phyloP scores from a whole-genome alignment of 1,140 invertebrate species.

The Chrysoperla carnea region DNA sequence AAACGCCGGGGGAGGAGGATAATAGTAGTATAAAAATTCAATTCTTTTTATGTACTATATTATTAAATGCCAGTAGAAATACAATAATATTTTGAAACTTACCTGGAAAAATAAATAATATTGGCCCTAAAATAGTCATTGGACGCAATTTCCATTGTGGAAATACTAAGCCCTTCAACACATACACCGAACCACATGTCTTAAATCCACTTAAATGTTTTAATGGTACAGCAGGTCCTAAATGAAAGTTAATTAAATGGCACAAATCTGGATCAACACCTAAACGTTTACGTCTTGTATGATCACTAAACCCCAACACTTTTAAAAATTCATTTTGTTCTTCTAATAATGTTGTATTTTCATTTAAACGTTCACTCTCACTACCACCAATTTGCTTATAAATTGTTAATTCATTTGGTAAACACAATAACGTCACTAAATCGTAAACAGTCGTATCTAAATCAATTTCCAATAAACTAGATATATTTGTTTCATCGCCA shows the following conservation, averaged over 20 bases:
- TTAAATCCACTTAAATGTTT: constrained; percentile 26
- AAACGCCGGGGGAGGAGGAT: too few species aligned
- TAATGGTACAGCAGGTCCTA: constrained; percentile 32
- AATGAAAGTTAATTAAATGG: constrained; percentile 37
- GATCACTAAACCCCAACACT: constrained; percentile 35
- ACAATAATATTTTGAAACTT: constrained; percentile 10
- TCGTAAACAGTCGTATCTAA: constrained; percentile 36
- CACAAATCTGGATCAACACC: constrained; percentile 45
- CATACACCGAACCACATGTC: constrained; percentile 34
- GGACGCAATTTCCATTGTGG: constrained; percentile 44
- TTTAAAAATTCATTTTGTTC: constrained; percentile 42
- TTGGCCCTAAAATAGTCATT: constrained; percentile 37
- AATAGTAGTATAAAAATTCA: too few species aligned
- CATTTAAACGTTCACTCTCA: constrained; percentile 30
- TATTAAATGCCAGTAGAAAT: too few species aligned
- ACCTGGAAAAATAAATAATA: constrained; percentile 38
- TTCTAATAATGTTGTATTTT: constrained; percentile 33
- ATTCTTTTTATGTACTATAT: too few species aligned
- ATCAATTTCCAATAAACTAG: constrained; percentile 35
- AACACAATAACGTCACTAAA: constrained; percentile 35
- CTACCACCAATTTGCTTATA: constrained; percentile 44
- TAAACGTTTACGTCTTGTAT: constrained; percentile 33
- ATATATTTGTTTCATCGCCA: background rate
- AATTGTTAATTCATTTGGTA: constrained; percentile 34
- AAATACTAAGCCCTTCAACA: constrained; percentile 47